Conservation (phyloP, 2,113 vertebrate genomes). For the Uropsilus gracilis region DNA sequence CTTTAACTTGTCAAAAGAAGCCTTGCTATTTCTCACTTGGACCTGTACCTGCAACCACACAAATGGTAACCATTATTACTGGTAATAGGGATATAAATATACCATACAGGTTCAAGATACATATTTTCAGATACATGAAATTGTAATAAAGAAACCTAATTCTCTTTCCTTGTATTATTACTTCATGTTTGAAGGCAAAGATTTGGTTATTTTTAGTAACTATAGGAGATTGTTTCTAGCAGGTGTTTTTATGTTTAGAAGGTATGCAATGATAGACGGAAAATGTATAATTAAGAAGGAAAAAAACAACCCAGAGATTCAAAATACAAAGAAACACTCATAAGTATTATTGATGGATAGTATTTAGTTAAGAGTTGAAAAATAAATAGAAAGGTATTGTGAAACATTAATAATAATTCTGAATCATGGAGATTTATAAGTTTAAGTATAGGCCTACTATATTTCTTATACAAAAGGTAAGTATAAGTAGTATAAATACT, state of each 20-base stretch:
- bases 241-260: conserved; percentile 29
- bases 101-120: background rate
- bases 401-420: conserved; percentile 15
- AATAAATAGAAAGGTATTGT: conserved; percentile 32
- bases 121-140: background rate
- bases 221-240: background rate
- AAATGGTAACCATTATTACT: background rate
- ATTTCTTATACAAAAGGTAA: conserved; percentile 8
- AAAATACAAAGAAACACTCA: conserved; percentile 44
- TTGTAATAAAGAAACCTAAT: background rate
- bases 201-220: conserved; percentile 19
- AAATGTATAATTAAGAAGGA: conserved; percentile 4
- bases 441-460: background rate
- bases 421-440: conserved; percentile 15
- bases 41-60: conserved; percentile 85
- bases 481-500: background rate
- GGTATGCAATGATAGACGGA: background rate
- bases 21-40: conserved; percentile 89
- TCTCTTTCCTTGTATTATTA: background rate
- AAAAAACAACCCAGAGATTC: background rate
- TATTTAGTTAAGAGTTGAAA: background rate
- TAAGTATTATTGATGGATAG: background rate
- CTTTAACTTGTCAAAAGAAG: conserved; percentile 91
- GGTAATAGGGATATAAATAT: background rate
- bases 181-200: background rate